Conservation (phyloP, 2,888 invertebrate genomes). For the Ptychoptera contaminata region DNA sequence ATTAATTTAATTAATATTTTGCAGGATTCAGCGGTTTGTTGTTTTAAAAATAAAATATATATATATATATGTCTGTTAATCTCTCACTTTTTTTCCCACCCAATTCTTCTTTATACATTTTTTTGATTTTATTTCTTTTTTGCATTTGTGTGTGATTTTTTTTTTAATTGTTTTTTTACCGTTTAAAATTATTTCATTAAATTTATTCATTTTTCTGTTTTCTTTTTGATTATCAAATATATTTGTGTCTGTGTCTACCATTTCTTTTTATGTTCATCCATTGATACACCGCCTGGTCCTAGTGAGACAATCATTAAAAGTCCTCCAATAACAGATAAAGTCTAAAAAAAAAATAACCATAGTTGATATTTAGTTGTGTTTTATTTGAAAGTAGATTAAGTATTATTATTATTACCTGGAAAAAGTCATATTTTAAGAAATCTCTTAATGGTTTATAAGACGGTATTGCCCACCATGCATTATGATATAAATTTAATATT, state of each 20-base stretch:
- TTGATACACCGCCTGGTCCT: slow-evolving; percentile 96
- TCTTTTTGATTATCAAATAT: slow-evolving; percentile 5
- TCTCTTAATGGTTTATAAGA: slow-evolving; percentile 91
- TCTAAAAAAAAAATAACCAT: slow-evolving; percentile 48
- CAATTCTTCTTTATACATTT: no score
- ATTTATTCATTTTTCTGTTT: no score
- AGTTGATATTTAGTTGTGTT: background rate
- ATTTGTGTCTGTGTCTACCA: slow-evolving; percentile 30
- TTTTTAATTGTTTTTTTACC: no score
- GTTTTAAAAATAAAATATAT: no score
- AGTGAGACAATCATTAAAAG: slow-evolving; percentile 94
- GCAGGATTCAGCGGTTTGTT: no score
- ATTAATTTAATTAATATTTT: no score
- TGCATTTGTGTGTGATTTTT: no score
- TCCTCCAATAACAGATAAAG: slow-evolving; percentile 95
- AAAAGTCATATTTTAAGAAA: slow-evolving; percentile 99
- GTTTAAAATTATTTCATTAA: background rate
- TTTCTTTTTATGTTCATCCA: slow-evolving; percentile 99
- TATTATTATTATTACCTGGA: slow-evolving; percentile 57
- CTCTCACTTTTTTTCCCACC: no score
- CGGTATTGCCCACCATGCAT: slow-evolving; percentile 97
- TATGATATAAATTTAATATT: slow-evolving; percentile 88
- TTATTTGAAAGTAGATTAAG: background rate
- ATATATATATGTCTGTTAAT: no score
- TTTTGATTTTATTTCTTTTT: no score